A percentile compares a stretch with the other conserved stretches of the same genome.
phyloP scores from a whole-genome alignment of 2,888 invertebrate species.

The Marronus borbonicus region DNA sequence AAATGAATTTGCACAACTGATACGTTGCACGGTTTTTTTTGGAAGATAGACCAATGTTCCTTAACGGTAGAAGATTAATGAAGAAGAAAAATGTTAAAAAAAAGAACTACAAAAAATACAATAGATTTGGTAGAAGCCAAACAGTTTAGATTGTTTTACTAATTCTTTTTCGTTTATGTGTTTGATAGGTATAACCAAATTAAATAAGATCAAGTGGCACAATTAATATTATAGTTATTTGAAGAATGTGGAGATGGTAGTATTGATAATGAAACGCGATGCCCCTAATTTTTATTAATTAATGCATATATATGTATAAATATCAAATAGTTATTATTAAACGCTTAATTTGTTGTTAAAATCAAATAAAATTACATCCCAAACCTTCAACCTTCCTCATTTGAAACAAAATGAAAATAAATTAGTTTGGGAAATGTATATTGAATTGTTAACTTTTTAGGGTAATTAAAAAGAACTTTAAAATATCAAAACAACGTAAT shows the following conservation, averaged over 20 bases:
- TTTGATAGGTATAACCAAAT: slow-evolving; percentile 34
- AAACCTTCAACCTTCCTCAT: too few relatives aligned
- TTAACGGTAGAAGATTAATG: slow-evolving; percentile 10
- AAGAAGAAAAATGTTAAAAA: neutral
- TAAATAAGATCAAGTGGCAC: slow-evolving; percentile 39
- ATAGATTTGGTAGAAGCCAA: neutral
- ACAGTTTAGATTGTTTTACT: neutral
- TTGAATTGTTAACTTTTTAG: slow-evolving; percentile 9
- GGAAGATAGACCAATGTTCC: slow-evolving; percentile 50
- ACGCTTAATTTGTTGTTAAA: too few relatives aligned
- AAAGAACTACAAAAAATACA: neutral
- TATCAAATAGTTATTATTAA: neutral
- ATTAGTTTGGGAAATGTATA: neutral
- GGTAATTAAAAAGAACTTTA: neutral
- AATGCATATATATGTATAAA: slow-evolving; percentile 2
- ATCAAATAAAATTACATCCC: too few relatives aligned
- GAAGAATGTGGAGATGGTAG: neutral
- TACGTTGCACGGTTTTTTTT: slow-evolving; percentile 52
- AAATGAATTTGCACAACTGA: slow-evolving; percentile 49
- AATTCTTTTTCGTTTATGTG: slow-evolving; percentile 7
- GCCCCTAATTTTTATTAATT: slow-evolving; percentile 1
- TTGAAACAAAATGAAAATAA: neutral
- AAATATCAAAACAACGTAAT: neutral
- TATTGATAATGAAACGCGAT: slow-evolving; percentile 22
- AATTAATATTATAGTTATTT: slow-evolving; percentile 18